Percentiles rank a stretch among this genome's conserved stretches.
These are phyloP conservation scores for Battus philenor DNA, from an alignment of 1,140 invertebrate species.

Conservation along the genomic window DNA sequence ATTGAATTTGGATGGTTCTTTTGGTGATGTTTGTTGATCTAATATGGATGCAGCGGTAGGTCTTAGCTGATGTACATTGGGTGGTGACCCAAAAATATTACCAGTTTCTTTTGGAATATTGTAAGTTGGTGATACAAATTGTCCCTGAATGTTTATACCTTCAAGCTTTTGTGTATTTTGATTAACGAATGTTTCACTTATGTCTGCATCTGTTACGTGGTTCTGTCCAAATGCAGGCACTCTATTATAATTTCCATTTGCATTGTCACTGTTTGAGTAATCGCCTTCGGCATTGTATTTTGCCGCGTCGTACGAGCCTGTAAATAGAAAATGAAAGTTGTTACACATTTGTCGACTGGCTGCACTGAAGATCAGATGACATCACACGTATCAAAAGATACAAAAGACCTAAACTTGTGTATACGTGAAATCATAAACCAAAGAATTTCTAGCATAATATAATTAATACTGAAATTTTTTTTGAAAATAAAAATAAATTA, in stretches of 20 bases:
- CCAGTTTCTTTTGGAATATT: not conserved
- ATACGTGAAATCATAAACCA: no score
- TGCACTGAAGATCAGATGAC: slow-evolving; percentile 38
- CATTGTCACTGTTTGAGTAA: slow-evolving; percentile 41
- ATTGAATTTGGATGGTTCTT: not conserved
- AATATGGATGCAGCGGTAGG: not conserved
- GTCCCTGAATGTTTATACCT: slow-evolving; percentile 21
- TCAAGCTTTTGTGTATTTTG: slow-evolving; percentile 36
- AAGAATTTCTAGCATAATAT: no score
- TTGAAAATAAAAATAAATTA: no score
- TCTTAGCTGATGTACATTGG: not conserved
- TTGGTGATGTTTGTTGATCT: no score
- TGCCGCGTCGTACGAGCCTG: slow-evolving; percentile 65
- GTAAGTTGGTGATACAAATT: slow-evolving; percentile 10
- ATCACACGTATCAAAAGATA: slow-evolving; percentile 47
- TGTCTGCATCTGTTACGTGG: slow-evolving; percentile 29
- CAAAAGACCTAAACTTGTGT: slow-evolving; percentile 45
- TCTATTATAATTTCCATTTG: slow-evolving; percentile 36
- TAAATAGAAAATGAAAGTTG: slow-evolving; percentile 71
- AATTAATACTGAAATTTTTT: no score
- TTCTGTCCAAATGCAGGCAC: slow-evolving; percentile 35
- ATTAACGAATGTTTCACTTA: slow-evolving; percentile 39
- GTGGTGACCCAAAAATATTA: not conserved
- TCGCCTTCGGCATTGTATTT: slow-evolving; percentile 60
- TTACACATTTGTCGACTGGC: slow-evolving; percentile 53